Base-by-base conservation (phyloP, 2,888 invertebrate species). In the Geotrupes spiniger region DNA sequence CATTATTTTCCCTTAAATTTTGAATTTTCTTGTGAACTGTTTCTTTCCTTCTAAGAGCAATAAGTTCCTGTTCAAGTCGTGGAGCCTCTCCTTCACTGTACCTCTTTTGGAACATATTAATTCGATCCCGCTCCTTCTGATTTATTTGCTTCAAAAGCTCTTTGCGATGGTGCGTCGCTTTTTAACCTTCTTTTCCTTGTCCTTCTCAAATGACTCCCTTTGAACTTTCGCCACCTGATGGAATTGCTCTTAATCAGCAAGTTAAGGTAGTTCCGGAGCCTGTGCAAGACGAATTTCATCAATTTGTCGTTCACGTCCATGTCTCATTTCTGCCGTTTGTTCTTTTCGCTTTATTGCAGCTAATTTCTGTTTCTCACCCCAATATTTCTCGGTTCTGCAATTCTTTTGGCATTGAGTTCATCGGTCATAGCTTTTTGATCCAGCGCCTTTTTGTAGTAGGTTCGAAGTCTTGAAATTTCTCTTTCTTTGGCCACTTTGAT, bases 111-210 rank as follows among this genome's bases (percentile, higher is more conserved):
- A 83, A 77, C 8, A 76, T 63, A 29, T 79, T 77, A 11, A 83
- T 82, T 72, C 80, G 78, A 52, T 82, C 78, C 4, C 78, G 75
- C 64, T 87, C 86, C 59, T 84, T 87, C 54, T 84, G 81, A 61
- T 85, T 83, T 38, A 87, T 82, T 70, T 85, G 85, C 56, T 79
- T 81, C 68, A 87, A 75, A 39, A 87, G 80, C 59, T 80, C 12
- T 73, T 72, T 47, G 68, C 69, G 59, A 78, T 74, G 8, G 76
- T 74, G 10, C 75, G 64, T 14, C 63, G 66, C 46, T 70, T 71
- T 46, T 65, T 62, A 11, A 68, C 64, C 11, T 63, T 62, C 51
- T 74, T 78, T 69, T 77, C 71, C 57, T 63, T 29, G 9, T 73
- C 72, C 45, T 65, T 67, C 39, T 66, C 59, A 44, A 61, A 64